These are phyloP conservation scores for Sapayoa aenigma DNA, from an alignment of 2,113 vertebrate genomes.

Conservation along the genomic window DNA sequence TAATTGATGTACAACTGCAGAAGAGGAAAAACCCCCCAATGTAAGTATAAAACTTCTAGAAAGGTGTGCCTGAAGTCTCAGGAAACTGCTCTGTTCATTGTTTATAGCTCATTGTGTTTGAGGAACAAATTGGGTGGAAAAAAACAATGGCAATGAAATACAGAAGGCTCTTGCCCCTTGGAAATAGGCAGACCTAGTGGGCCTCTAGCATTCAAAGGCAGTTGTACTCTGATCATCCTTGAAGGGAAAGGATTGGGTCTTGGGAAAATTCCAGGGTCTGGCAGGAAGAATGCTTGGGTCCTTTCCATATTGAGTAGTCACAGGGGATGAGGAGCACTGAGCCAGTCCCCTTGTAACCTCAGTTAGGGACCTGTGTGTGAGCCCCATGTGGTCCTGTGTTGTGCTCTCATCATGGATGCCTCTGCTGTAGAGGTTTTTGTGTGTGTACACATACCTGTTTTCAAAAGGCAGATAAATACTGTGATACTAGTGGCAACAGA, in stretches of 20 bases:
- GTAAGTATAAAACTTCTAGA: not conserved
- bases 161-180: not conserved
- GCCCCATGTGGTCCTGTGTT: not conserved
- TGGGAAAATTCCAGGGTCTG: not conserved
- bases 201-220: not conserved
- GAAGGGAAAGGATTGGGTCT: not conserved
- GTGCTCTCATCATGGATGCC: not conserved
- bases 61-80: not conserved
- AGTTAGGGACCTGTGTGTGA: not conserved
- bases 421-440: not conserved
- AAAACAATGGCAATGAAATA: not conserved
- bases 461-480: not conserved
- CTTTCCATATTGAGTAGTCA: not conserved
- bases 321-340: not conserved
- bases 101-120: not conserved
- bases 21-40: not conserved
- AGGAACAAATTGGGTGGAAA: not conserved
- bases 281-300: not conserved
- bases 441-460: not conserved
- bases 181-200: not conserved
- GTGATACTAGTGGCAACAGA: not conserved
- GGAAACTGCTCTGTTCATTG: not conserved
- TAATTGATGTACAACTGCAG: not conserved
- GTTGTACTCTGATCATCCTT: not conserved
- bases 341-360: rapidly evolving